phyloP scores from a whole-genome alignment of 2,113 vertebrate genomes.

The Oryzias woworae region DNA sequence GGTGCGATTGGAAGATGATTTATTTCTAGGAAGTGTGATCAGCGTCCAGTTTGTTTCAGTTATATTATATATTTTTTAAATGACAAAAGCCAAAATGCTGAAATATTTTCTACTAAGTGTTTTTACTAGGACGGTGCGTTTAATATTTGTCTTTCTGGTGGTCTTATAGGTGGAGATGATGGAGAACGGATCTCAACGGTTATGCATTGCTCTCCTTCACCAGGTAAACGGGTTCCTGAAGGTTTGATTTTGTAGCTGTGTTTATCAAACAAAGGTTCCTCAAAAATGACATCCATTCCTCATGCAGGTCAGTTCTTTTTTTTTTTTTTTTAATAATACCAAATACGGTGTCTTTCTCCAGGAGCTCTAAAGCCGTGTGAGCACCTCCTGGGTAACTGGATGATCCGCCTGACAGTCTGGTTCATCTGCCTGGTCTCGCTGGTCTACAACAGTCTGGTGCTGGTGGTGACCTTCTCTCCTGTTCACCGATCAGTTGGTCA shows the following conservation, averaged over 20 bases:
- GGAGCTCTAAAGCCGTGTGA: conserved; percentile 97
- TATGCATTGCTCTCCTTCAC: conserved; percentile 92
- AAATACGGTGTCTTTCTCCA: conserved; percentile 48
- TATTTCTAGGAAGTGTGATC: not conserved
- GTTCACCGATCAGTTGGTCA: conserved; percentile 36
- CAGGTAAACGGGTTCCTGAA: conserved; percentile 77
- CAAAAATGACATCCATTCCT: no score
- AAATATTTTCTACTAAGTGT: no score
- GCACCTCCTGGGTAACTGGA: conserved; percentile 96
- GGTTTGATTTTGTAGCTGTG: not conserved
- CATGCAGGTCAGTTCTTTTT: no score
- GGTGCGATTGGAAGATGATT: conserved; percentile 44
- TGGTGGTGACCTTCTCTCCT: conserved; percentile 84
- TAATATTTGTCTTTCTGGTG: not conserved
- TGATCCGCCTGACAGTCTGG: conserved; percentile 98
- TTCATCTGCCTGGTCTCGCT: conserved; percentile 96
- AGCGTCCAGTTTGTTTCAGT: no score
- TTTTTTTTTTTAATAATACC: no score
- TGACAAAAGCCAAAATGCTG: not conserved
- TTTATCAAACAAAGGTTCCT: not conserved
- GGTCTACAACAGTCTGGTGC: conserved; percentile 90
- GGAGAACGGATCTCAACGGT: conserved; percentile 84
- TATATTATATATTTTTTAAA: no score
- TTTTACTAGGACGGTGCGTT: not conserved
- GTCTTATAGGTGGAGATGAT: conserved; percentile 70